Base-by-base conservation (phyloP, 1,140 invertebrate species). In the Neotoxoptera formosana region DNA sequence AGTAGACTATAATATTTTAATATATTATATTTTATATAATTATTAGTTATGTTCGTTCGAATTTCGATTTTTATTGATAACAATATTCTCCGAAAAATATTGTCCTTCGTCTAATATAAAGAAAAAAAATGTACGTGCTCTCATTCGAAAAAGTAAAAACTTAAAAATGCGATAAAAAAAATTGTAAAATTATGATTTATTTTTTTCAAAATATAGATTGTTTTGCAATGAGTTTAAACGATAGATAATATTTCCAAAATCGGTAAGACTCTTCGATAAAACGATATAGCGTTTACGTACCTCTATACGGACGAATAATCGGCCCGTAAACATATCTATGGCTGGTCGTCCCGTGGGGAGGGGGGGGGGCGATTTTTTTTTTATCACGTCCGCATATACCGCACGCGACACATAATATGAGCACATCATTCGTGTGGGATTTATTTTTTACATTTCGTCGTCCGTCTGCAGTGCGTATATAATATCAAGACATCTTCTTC, bases 401-500 rank as follows among this genome's bases (percentile, higher is more conserved):
- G 34, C 51, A 88, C 51, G 23, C 34, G 51, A 53, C 34, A 56
- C 87, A 21, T 20, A 7, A 47, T n/a, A n/a, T n/a, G n/a, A n/a
- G n/a, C n/a, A n/a, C n/a, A n/a, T 41, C 34, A 89, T 23, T 89
- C 23, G 21, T 56, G 51, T 56, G 21, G 88, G 34, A 25, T 56
- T 56, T 41, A 53, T 41, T 89, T 89, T 89, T 89, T 89, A 56
- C 60, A n/a, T 17, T 34, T 34, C n/a, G 60, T 76, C 60, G 30
- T 30, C n/a, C 51, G 7, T 48, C 51, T 89, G 41, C 41, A 41
- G 41, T 41, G 4, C 4, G n/a, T n/a, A n/a, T n/a, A n/a, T n/a
- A n/a, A 89, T 56, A 89, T 89, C 53, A 89, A 89, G 88, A 89
- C 25, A 41, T 89, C 88, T 36, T 89, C 88, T 36, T 53, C 9